phyloP scores from a whole-genome alignment of 2,113 vertebrate genomes.

The Rattus rattus region DNA sequence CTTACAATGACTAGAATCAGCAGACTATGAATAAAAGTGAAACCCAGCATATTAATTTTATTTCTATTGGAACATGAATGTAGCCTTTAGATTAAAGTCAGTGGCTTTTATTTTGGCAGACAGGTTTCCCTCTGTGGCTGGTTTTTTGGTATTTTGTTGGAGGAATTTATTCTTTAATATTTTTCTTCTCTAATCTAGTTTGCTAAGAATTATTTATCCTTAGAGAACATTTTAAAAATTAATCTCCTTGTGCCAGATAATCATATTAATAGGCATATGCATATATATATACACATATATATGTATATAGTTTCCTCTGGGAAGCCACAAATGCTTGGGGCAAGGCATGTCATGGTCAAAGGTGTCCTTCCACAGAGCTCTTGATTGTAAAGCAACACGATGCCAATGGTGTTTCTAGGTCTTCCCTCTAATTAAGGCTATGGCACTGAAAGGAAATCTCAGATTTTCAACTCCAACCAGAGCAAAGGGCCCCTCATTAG shows the following conservation, averaged over 20 bases:
- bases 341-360: background rate
- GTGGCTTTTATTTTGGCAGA: constrained; percentile 17
- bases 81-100: background rate
- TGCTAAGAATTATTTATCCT: background rate
- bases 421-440: background rate
- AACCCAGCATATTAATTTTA: constrained; percentile 17
- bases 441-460: background rate
- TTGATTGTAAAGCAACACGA: background rate
- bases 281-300: background rate
- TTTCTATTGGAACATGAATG: constrained; percentile 9
- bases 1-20: background rate
- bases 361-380: background rate
- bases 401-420: background rate
- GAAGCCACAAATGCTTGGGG: background rate
- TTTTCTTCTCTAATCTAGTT: constrained; percentile 25
- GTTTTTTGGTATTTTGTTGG: constrained; percentile 21
- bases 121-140: background rate
- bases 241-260: constrained; percentile 2
- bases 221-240: constrained; percentile 8
- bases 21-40: constrained; percentile 22
- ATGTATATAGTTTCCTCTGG: background rate
- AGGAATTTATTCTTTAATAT: constrained; percentile 7
- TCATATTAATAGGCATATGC: background rate
- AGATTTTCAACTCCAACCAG: background rate
- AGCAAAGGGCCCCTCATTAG: background rate